A percentile compares a stretch with the other conserved stretches of the same genome.
phyloP scores from a whole-genome alignment of 2,888 invertebrate species.

The Gibbula magus region DNA sequence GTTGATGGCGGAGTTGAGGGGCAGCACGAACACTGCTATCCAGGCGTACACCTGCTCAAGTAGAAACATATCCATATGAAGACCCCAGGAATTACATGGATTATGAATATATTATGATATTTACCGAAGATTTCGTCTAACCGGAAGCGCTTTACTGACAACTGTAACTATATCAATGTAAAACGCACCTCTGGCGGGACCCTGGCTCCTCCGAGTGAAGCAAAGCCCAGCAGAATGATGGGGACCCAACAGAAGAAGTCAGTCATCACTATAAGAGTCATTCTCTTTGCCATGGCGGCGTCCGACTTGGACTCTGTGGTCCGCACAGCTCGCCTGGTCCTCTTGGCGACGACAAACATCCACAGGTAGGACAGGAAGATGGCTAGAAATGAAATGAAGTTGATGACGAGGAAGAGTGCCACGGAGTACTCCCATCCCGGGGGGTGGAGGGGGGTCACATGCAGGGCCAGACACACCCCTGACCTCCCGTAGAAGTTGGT shows the following conservation, averaged over 20 bases:
- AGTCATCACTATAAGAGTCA: slow-evolving; percentile 78
- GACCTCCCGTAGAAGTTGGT: slow-evolving; percentile 77
- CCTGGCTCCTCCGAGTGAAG: slow-evolving; percentile 75
- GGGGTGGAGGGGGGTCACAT: slow-evolving; percentile 77
- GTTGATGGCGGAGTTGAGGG: slow-evolving; percentile 78
- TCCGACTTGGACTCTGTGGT: slow-evolving; percentile 72
- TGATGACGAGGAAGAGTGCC: slow-evolving; percentile 77
- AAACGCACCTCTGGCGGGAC: slow-evolving; percentile 69
- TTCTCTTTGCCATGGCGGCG: slow-evolving; percentile 76
- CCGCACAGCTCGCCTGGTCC: slow-evolving; percentile 72
- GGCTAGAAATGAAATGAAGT: slow-evolving; percentile 76
- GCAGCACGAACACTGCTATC: slow-evolving; percentile 78
- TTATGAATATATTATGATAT: no score
- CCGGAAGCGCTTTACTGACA: no score
- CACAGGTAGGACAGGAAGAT: slow-evolving; percentile 77
- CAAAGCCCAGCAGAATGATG: slow-evolving; percentile 77
- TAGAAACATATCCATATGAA: neutral
- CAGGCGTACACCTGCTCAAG: slow-evolving; percentile 76
- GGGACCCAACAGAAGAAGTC: slow-evolving; percentile 78
- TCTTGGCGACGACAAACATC: slow-evolving; percentile 77
- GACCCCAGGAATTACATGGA: no score
- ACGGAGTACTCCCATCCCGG: slow-evolving; percentile 78
- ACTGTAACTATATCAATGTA: no score
- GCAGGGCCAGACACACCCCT: slow-evolving; percentile 78
- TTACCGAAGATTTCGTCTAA: no score